Percentiles rank a stretch among this genome's conserved stretches.
These are phyloP conservation scores for Menura novaehollandiae DNA, from an alignment of 2,113 vertebrate genomes.

Conservation along the genomic window DNA sequence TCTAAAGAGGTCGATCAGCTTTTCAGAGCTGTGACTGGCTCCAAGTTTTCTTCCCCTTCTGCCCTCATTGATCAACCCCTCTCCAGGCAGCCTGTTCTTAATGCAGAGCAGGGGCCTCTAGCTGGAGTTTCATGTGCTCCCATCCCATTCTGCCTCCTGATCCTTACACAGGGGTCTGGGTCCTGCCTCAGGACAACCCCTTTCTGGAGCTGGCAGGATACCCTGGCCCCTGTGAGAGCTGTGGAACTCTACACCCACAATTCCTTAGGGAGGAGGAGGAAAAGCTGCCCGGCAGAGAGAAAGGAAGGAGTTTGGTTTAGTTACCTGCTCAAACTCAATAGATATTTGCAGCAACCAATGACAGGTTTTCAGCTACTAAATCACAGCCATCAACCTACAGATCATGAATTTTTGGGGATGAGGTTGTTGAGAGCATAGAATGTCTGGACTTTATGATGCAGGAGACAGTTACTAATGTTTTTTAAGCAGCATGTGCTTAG, in stretches of 20 bases:
- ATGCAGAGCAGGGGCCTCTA: not conserved
- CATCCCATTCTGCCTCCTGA: not conserved
- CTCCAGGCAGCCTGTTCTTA: not conserved
- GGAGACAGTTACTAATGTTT: not conserved
- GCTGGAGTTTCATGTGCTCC: not conserved
- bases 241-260: not conserved
- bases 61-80: not conserved
- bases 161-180: not conserved
- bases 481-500: not conserved
- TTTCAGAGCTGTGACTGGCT: not conserved
- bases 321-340: not conserved
- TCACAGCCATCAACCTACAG: not conserved
- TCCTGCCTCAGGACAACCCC: not conserved
- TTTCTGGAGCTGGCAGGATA: not conserved
- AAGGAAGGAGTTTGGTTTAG: not conserved
- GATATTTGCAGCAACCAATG: not conserved
- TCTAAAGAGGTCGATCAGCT: fast-evolving
- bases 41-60: not conserved
- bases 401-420: not conserved
- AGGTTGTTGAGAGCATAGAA: not conserved
- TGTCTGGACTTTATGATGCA: not conserved
- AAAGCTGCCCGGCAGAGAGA: not conserved
- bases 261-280: not conserved
- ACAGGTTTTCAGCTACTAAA: not conserved
- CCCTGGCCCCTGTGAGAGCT: not conserved